Percentiles rank a stretch among this genome's conserved stretches.
These are phyloP conservation scores for Neotoma lepida DNA, from an alignment of 2,113 vertebrate species.

Conservation along the genomic window DNA sequence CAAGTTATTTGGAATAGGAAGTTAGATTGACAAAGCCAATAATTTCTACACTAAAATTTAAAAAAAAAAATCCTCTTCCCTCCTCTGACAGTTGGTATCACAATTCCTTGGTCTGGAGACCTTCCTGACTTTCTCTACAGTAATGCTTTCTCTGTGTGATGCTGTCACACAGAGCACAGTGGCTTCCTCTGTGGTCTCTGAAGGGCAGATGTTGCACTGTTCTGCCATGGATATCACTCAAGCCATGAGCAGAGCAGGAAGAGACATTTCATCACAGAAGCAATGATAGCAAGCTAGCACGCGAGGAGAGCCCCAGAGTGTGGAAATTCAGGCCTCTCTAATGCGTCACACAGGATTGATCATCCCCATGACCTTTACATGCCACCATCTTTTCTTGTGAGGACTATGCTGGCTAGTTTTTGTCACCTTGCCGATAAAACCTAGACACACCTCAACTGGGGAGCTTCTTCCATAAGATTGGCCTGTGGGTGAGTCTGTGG, in stretches of 20 bases:
- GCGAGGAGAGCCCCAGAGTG: not conserved
- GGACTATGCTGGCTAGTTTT: not conserved
- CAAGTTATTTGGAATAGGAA: not conserved
- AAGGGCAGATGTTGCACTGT: not conserved
- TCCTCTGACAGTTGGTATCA: not conserved
- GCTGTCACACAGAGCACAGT: not conserved
- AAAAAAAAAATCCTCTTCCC: not conserved
- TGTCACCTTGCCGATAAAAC: not conserved
- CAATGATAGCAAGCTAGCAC: not conserved
- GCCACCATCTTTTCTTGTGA: not conserved
- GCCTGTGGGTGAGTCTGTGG: not conserved
- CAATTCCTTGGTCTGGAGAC: not conserved
- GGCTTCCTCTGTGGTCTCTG: not conserved
- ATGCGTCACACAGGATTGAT: not conserved
- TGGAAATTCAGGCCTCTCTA: not conserved
- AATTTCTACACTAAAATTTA: not conserved
- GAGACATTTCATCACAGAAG: not conserved
- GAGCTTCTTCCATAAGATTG: not conserved
- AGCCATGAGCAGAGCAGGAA: not conserved
- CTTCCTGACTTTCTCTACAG: not conserved
- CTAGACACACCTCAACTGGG: not conserved
- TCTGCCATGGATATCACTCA: not conserved
- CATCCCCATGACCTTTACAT: not conserved
- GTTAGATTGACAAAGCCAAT: not conserved
- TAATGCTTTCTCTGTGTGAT: not conserved